phyloP scores from a whole-genome alignment of 2,888 invertebrate species.

The Malachius bipustulatus region DNA sequence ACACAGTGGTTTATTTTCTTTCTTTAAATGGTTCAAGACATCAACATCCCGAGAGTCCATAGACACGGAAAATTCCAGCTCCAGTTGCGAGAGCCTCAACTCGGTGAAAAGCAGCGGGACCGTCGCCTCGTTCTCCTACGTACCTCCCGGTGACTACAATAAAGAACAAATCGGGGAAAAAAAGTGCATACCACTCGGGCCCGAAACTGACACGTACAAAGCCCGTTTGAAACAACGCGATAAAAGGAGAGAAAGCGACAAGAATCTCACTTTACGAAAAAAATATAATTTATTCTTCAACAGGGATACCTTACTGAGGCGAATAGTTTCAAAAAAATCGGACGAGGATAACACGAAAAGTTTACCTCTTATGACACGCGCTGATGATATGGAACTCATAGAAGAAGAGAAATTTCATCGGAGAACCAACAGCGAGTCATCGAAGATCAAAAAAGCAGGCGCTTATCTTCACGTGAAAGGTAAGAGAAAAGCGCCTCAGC shows the following conservation, averaged over 20 bases:
- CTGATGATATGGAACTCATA: conserved; percentile 20
- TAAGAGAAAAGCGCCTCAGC: conserved; percentile 61
- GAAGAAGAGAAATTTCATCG: conserved; percentile 34
- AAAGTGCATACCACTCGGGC: conserved; percentile 39
- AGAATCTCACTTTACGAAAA: conserved; percentile 48
- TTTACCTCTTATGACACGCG: conserved; percentile 35
- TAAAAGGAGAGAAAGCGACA: conserved; percentile 44
- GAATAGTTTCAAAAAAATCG: conserved; percentile 18
- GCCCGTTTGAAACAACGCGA: conserved; percentile 49
- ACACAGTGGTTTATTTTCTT: conserved; percentile 45
- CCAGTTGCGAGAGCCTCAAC: conserved; percentile 49
- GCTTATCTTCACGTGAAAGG: conserved; percentile 57
- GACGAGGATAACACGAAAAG: conserved; percentile 31
- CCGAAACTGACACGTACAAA: conserved; percentile 52
- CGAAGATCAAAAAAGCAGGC: conserved; percentile 46
- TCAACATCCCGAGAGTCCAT: conserved; percentile 34
- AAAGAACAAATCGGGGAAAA: conserved; percentile 34
- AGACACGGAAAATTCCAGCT: conserved; percentile 24
- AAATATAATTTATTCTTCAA: conserved; percentile 49
- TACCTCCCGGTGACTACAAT: conserved; percentile 44
- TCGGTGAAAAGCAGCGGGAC: conserved; percentile 62
- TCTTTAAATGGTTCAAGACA: conserved; percentile 64
- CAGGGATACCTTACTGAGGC: conserved; percentile 27
- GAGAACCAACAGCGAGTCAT: conserved; percentile 50
- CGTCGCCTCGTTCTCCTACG: conserved; percentile 59